Base-by-base conservation (phyloP, 2,888 invertebrate genomes). In the Nesidiocoris tenuis region DNA sequence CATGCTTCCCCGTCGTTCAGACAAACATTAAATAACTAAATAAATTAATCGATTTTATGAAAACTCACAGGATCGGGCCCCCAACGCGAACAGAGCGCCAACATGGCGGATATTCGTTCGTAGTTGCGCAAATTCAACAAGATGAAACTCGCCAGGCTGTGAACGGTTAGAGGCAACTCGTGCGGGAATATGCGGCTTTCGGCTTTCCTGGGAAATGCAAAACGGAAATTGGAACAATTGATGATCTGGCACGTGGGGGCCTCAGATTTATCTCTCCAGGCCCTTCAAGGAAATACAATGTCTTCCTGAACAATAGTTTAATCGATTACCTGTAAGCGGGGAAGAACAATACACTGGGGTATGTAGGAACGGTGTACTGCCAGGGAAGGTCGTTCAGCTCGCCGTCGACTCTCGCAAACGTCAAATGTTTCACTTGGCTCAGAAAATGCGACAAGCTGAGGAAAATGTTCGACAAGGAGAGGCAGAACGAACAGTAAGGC, bases 371-470 rank as follows among this genome's bases (percentile, higher is more conserved):
- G 59, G 91, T 91, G 83, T 89, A 92, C 82, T 91, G 89, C 94
- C 95, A 95, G 0, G 94, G 92, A 80, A 96, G 86, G 84, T 94
- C 93, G 86, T 96, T 95, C 0, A 88, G 86, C 81, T 91, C 90
- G 19, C 91, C 93, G 85, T 96, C 93, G 55, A 96, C 89, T 18
- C 92, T 86, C 21, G 89, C 88, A 80, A 91, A 90, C 76, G 84
- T 81, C 3, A 90, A 80, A 75, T 84, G 82, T 78, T 86, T 83
- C 79, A 87, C 84, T 80, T 85, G 81, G 77, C 85, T 82, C 78
- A 89, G 86, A 83, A 89, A 87, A 81, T 88, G 87, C 71, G 91
- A 89, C 70, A 90, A 87, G 61, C 88, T 88, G 76, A 91, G 84
- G 81, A 91, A 88, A 39, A 89, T 87, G 80, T 91, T 91, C 0